Evolutionary conservation across 2,113 vertebrate species (phyloP).

Genomic region (Girardinichthys multiradiatus): DNA sequence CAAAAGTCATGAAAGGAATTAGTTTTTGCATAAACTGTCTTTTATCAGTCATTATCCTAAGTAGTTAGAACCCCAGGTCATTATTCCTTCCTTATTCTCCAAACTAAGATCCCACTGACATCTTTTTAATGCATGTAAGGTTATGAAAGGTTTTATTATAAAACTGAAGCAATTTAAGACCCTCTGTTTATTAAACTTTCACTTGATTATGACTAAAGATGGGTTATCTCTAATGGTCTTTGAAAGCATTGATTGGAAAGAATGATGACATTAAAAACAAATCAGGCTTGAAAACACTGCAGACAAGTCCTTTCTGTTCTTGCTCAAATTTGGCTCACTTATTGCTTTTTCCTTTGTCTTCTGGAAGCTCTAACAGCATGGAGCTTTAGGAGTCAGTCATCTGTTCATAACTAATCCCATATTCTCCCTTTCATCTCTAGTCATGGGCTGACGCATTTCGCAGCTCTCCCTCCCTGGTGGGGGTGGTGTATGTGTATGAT

Average conservation of each 20-base stretch:
- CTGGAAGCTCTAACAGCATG: not conserved
- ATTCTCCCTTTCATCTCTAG: slow-evolving; percentile 65
- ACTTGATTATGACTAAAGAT: too few species aligned
- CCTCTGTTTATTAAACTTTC: too few species aligned
- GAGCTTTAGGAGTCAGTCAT: not conserved
- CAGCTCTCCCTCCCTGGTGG: slow-evolving; percentile 88
- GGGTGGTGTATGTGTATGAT: slow-evolving; percentile 93
- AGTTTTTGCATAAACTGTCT: not conserved
- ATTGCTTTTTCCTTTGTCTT: not conserved
- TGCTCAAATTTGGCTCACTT: not conserved
- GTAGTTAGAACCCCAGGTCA: not conserved
- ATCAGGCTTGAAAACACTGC: not conserved
- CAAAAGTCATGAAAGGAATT: not conserved
- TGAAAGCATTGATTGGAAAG: not conserved
- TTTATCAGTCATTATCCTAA: too few species aligned
- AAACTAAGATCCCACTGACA: not conserved
- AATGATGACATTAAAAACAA: not conserved
- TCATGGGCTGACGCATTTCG: slow-evolving; percentile 98
- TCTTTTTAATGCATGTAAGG: too few species aligned
- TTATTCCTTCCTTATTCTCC: not conserved
- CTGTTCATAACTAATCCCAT: slow-evolving; percentile 1
- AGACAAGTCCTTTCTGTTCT: not conserved
- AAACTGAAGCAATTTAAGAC: too few species aligned
- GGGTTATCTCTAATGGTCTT: too few species aligned
- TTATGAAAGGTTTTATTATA: too few species aligned